A percentile compares a stretch with the other conserved stretches of the same genome.
Evolutionary conservation across 2,797 vertebrate species (phyloP).

Genomic region (Premnoplex brunnescens): DNA sequence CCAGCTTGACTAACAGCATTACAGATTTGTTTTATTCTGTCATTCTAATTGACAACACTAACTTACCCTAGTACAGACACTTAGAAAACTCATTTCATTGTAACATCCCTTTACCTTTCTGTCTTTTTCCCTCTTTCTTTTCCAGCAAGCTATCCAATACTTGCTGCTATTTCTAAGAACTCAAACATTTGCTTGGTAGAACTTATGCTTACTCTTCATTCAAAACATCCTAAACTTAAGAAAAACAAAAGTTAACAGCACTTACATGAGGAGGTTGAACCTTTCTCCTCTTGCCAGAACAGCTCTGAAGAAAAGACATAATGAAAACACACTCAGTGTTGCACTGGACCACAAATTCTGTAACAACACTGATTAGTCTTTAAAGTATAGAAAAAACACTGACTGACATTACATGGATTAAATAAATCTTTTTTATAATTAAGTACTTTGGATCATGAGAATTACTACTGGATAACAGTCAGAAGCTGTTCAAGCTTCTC

Average conservation of each 20-base stretch:
- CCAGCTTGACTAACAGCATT: neutral
- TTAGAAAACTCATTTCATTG: neutral
- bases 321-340: conserved; percentile 10
- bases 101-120: neutral
- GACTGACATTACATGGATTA: neutral
- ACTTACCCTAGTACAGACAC: neutral
- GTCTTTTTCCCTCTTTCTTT: neutral
- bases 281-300: conserved; percentile 89
- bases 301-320: conserved; percentile 78
- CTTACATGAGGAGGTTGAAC: conserved; percentile 84
- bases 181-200: neutral
- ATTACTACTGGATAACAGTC: conserved; percentile 1
- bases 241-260: conserved; percentile 23
- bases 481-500: conserved; percentile 25
- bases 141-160: neutral
- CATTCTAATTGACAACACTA: neutral
- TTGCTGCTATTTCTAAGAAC: neutral
- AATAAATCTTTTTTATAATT: conserved; percentile 3
- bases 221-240: neutral
- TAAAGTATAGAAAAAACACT: neutral
- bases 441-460: conserved; percentile 5
- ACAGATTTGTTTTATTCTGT: neutral
- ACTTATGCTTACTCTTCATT: conserved; percentile 5
- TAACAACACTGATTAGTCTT: neutral
- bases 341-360: neutral